These are phyloP conservation scores for Idaea aversata DNA, from an alignment of 2,888 invertebrate species.

Conservation along the genomic window DNA sequence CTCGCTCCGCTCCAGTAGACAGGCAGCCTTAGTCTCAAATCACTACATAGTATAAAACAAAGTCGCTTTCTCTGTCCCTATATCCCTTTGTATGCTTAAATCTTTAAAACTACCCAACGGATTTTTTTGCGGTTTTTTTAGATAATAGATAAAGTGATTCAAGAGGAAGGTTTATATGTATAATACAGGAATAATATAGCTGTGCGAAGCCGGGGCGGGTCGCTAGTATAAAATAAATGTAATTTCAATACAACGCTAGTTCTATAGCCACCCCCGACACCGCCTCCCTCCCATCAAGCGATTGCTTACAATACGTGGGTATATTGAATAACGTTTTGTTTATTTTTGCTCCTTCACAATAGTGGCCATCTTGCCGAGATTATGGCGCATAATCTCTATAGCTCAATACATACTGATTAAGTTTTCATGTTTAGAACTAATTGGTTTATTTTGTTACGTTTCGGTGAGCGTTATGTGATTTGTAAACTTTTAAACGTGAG, in stretches of 20 bases:
- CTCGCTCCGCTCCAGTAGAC: too few species aligned
- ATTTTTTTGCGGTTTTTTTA: too few species aligned
- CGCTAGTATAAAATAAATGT: too few species aligned
- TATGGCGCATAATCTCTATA: constrained; percentile 23
- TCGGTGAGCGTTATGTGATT: neutral
- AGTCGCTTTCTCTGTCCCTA: too few species aligned
- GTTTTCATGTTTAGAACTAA: constrained; percentile 27
- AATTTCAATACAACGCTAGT: constrained; percentile 21
- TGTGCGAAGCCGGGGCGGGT: too few species aligned
- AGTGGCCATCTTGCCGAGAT: constrained; percentile 31
- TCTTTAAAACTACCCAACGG: too few species aligned
- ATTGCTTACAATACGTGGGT: constrained; percentile 69
- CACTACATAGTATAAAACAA: too few species aligned
- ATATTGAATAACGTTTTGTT: constrained; percentile 76
- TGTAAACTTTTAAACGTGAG: neutral
- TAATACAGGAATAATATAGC: too few species aligned
- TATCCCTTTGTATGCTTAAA: too few species aligned
- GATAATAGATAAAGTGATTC: too few species aligned
- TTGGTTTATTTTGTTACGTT: constrained; percentile 27
- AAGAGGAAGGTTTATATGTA: too few species aligned
- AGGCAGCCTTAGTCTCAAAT: too few species aligned
- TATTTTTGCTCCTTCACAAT: constrained; percentile 64
- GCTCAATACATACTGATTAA: constrained; percentile 30
- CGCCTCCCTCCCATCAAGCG: constrained; percentile 55
- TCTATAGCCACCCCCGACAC: constrained; percentile 44